These are phyloP conservation scores for Paramisgurnus dabryanus DNA, from an alignment of 2,113 vertebrate genomes.

Conservation along the genomic window DNA sequence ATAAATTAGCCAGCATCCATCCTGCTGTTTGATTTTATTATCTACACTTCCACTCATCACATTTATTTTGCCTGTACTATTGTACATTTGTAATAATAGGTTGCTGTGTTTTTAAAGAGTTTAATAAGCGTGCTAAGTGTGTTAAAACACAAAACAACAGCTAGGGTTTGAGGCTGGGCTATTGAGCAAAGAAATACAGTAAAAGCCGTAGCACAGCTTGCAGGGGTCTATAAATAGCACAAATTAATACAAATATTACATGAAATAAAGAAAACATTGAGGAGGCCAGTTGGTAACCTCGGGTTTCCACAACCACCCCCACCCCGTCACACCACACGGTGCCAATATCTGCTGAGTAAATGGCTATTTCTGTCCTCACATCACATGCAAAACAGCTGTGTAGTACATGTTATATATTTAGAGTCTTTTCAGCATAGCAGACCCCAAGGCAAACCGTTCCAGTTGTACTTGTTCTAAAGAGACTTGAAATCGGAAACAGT, in stretches of 20 bases:
- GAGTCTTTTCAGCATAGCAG: slow-evolving; percentile 68
- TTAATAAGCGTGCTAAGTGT: background rate
- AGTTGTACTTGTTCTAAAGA: slow-evolving; percentile 72
- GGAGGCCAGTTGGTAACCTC: slow-evolving; percentile 46
- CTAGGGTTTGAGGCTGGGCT: background rate
- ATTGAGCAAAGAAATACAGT: slow-evolving; percentile 27
- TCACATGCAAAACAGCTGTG: slow-evolving; percentile 84
- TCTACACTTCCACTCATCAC: too few species aligned
- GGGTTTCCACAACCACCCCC: slow-evolving; percentile 32
- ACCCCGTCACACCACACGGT: slow-evolving; percentile 46
- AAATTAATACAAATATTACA: slow-evolving; percentile 41
- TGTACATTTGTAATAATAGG: background rate
- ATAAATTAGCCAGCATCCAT: too few species aligned
- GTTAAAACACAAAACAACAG: background rate
- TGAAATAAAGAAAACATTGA: slow-evolving; percentile 57
- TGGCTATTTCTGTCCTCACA: slow-evolving; percentile 71
- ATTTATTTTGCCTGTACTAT: too few species aligned
- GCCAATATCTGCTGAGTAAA: slow-evolving; percentile 63
- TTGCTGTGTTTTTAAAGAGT: background rate
- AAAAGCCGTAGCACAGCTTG: slow-evolving; percentile 21
- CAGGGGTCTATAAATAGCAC: slow-evolving; percentile 37
- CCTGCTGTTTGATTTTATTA: too few species aligned
- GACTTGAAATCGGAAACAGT: slow-evolving; percentile 71
- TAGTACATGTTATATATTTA: slow-evolving; percentile 75
- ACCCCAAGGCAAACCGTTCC: slow-evolving; percentile 65